phyloP scores from a whole-genome alignment of 2,888 invertebrate species.

The Antheraea assamensis region DNA sequence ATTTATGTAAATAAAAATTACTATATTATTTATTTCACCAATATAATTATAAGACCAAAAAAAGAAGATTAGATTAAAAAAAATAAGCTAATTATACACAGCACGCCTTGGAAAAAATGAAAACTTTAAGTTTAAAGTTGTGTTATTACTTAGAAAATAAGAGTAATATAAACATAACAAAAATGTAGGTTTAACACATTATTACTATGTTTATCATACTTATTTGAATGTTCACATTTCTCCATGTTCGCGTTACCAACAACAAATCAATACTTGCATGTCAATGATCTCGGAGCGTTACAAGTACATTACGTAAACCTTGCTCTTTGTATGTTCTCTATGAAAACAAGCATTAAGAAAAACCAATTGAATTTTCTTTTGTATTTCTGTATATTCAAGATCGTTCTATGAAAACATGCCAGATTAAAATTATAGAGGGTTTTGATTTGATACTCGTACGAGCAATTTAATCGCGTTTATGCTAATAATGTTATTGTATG shows the following conservation, averaged over 20 bases:
- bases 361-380: no score
- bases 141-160: neutral
- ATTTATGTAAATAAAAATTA: neutral
- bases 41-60: neutral
- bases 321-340: neutral
- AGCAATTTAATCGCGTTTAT: no score
- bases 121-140: neutral
- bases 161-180: neutral
- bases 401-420: no score
- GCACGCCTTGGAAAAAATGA: neutral
- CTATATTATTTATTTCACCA: neutral
- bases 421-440: no score
- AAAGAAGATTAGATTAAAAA: neutral
- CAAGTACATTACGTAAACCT: slow-evolving; percentile 32
- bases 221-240: slow-evolving; percentile 12
- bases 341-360: no score
- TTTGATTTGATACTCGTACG: no score
- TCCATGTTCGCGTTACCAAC: slow-evolving; percentile 32
- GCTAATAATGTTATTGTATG: no score
- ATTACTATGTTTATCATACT: neutral
- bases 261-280: slow-evolving; percentile 48
- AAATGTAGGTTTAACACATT: neutral
- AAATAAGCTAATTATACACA: neutral
- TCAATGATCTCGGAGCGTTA: slow-evolving; percentile 44
- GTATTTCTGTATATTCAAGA: no score